Evolutionary conservation across 2,113 vertebrate species (phyloP).

Genomic region (Cacatua alba): DNA sequence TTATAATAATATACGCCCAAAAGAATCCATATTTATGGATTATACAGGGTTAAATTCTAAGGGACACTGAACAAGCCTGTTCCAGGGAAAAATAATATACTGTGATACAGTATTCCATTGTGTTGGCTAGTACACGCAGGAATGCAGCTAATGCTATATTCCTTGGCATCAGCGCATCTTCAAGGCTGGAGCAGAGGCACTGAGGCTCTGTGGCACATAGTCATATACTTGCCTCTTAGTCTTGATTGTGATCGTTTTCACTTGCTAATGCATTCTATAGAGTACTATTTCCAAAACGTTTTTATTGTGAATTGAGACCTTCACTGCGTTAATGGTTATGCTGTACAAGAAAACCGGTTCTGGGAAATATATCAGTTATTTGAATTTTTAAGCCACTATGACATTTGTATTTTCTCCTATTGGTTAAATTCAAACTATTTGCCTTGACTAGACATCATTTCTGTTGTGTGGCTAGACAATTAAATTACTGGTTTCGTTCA

Average conservation of each 20-base stretch:
- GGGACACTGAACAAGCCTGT: accelerated
- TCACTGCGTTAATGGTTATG: neutral
- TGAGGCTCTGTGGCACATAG: neutral
- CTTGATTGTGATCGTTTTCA: neutral
- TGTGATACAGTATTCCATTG: neutral
- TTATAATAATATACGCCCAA: neutral
- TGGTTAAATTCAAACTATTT: neutral
- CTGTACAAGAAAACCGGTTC: neutral
- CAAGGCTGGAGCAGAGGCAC: neutral
- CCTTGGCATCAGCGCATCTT: neutral
- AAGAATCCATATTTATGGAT: neutral
- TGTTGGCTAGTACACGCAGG: neutral
- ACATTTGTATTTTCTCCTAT: neutral
- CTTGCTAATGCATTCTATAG: neutral
- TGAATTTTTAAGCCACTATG: neutral
- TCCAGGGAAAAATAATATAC: neutral
- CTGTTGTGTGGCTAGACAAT: neutral
- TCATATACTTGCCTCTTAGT: neutral
- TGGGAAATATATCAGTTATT: neutral
- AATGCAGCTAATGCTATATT: neutral
- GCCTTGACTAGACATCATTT: neutral
- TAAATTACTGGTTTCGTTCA: neutral
- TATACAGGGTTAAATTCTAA: neutral
- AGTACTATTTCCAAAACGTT: neutral
- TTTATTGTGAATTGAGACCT: neutral